phyloP scores from a whole-genome alignment of 2,888 invertebrate species.

The Nycteola revayana region DNA sequence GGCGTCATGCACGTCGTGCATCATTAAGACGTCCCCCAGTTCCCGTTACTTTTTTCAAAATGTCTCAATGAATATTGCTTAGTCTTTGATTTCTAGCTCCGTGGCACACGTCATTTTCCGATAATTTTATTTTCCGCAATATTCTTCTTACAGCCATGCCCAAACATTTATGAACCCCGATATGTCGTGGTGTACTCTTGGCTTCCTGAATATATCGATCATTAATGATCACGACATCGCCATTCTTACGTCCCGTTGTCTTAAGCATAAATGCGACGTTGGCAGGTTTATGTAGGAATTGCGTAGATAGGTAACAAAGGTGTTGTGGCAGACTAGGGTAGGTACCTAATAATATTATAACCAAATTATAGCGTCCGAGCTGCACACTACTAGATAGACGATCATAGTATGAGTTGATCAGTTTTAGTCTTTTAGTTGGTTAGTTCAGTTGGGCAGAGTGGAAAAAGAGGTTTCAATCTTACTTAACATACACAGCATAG shows the following conservation, averaged over 20 bases:
- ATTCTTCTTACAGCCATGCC: not conserved
- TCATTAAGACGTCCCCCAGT: slow-evolving; percentile 3
- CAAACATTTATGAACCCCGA: not conserved
- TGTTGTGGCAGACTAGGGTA: not conserved
- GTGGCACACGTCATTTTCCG: not conserved
- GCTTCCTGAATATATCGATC: not conserved
- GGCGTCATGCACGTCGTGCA: not conserved
- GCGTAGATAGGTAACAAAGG: too few species aligned
- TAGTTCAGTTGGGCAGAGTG: too few species aligned
- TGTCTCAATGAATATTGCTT: slow-evolving; percentile 1
- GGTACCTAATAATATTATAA: not conserved
- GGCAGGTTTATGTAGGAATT: not conserved
- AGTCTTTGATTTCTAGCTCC: not conserved
- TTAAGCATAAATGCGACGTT: not conserved
- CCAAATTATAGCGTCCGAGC: too few species aligned
- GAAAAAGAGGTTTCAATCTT: too few species aligned
- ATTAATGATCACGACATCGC: not conserved
- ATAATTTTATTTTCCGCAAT: not conserved
- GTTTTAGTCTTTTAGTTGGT: too few species aligned
- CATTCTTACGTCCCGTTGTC: not conserved
- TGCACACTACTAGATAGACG: too few species aligned
- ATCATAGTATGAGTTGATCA: too few species aligned
- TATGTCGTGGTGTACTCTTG: not conserved
- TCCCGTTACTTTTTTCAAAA: not conserved
- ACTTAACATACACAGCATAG: too few species aligned